phyloP scores from a whole-genome alignment of 1,140 invertebrate species.

The Pogonognathellus flavescens region DNA sequence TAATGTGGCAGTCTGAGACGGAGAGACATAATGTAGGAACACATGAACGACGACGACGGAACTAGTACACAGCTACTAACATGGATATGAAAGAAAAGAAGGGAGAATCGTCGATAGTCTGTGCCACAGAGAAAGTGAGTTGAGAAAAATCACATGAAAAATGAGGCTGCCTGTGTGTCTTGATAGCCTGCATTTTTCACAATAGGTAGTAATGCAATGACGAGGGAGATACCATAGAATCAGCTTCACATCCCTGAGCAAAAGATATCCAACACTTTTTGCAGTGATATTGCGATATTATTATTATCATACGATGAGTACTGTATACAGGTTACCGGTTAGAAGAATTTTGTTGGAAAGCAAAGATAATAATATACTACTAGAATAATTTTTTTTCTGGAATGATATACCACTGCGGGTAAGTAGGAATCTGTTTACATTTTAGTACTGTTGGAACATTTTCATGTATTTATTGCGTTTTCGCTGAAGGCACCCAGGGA shows the following conservation, averaged over 20 bases:
- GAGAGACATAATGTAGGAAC: not conserved
- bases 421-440: constrained; percentile 29
- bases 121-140: constrained; percentile 1
- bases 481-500: constrained; percentile 4
- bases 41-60: not conserved
- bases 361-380: not conserved
- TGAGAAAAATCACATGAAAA: constrained; percentile 34
- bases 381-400: constrained; percentile 1
- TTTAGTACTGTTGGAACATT: constrained; percentile 3
- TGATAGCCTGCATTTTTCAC: constrained; percentile 32
- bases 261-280: not conserved
- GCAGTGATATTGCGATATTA: constrained; percentile 3
- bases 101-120: not conserved
- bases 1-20: not conserved
- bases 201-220: not conserved
- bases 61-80: not conserved
- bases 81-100: not conserved
- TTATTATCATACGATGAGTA: not conserved
- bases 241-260: too few relatives aligned
- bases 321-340: not conserved
- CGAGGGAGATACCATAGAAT: too few relatives aligned
- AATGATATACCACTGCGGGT: constrained; percentile 30
- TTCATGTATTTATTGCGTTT: constrained; percentile 37
- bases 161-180: constrained; percentile 22
- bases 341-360: not conserved